phyloP scores from a whole-genome alignment of 2,797 vertebrate species.

The Allobates femoralis region DNA sequence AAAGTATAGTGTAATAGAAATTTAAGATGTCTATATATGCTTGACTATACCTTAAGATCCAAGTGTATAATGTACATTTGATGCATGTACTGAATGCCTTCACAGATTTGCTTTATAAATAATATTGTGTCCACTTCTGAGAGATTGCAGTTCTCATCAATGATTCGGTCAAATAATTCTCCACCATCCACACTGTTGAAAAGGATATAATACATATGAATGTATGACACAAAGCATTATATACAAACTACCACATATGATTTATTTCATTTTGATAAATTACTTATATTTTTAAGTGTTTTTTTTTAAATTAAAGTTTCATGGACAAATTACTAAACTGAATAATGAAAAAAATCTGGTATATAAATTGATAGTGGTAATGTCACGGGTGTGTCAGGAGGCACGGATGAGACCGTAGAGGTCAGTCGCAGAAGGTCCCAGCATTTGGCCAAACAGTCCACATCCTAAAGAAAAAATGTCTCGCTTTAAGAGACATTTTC shows the following conservation, averaged over 20 bases:
- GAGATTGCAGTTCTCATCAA: slow-evolving; percentile 77
- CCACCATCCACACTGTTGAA: slow-evolving; percentile 89
- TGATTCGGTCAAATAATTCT: slow-evolving; percentile 94
- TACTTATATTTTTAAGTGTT: background rate
- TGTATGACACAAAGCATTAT: background rate
- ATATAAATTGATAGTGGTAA: background rate
- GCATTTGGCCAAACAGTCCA: too few species aligned
- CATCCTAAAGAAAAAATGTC: too few species aligned
- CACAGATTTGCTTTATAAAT: slow-evolving; percentile 92
- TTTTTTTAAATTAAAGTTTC: background rate
- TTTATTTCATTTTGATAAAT: background rate
- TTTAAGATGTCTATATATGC: background rate
- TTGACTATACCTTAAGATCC: slow-evolving; percentile 88
- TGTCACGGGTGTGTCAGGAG: too few species aligned
- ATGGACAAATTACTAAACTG: background rate
- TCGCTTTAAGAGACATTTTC: too few species aligned
- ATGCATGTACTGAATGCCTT: slow-evolving; percentile 95
- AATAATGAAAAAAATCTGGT: background rate
- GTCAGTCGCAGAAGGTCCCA: too few species aligned
- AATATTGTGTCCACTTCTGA: slow-evolving; percentile 90
- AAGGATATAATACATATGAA: slow-evolving; percentile 45
- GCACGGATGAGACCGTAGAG: too few species aligned
- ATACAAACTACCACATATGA: background rate
- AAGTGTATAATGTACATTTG: slow-evolving; percentile 97
- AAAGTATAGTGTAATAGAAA: background rate